Evolutionary conservation across 2,888 invertebrate genomes (phyloP).

Genomic region (Cybosia mesomella): DNA sequence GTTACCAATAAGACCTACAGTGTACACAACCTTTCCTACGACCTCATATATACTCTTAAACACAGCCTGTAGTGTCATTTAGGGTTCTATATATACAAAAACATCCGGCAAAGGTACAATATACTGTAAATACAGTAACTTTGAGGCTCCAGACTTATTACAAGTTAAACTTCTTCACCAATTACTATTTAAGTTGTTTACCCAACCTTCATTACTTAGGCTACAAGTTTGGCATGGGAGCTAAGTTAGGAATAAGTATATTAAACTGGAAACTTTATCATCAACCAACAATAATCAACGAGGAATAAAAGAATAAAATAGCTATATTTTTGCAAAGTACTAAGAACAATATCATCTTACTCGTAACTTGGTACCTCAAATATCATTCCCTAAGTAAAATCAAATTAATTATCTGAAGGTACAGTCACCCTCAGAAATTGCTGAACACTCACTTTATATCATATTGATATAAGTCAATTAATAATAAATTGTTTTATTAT

Average conservation of each 20-base stretch:
- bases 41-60: no score
- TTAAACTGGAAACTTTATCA: neutral
- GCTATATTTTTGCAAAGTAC: neutral
- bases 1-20: no score
- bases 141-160: neutral
- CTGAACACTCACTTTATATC: no score
- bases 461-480: no score
- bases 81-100: neutral
- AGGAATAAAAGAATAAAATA: neutral
- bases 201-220: neutral
- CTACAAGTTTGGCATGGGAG: neutral
- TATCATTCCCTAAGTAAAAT: neutral
- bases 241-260: neutral
- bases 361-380: neutral
- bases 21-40: no score
- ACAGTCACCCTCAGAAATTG: no score
- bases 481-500: no score
- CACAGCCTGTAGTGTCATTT: no score
- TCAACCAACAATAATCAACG: neutral
- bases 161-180: neutral
- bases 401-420: neutral
- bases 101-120: neutral
- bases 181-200: neutral
- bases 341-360: neutral
- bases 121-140: neutral